Evolutionary conservation across 1,140 invertebrate genomes (phyloP), one percentile per base, ranked within the genome.

Genomic region (Holcopasites calliopsidis): DNA sequence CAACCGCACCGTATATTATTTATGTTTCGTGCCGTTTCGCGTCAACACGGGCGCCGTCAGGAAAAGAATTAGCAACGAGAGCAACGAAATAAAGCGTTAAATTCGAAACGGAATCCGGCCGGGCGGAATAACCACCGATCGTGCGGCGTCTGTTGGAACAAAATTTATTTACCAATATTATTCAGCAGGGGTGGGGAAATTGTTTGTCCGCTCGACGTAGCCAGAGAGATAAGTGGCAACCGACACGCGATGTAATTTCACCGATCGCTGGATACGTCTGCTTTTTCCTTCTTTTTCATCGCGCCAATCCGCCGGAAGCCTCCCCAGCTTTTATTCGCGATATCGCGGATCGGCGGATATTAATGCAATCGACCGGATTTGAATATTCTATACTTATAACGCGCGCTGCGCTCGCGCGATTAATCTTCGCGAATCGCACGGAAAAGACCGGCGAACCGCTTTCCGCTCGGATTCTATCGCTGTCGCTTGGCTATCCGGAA

Each of bases 321-420:
- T 54, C 35, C 23, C 58, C 13, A 42, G 58, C 47, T 72, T 54
- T 72, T 54, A 64, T 72, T 52, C 70, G 49, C 60, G 70, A 65
- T 62, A 65, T 73, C 3, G 60, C 49, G 23, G 60, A 73, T 73
- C 70, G 70, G 16, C n/a, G n/a, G 38, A 73, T 60, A 73, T 73
- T 64, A 72, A 72, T 35, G 47, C 58, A 33, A 21, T 11, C 16
- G 33, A 26, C 13, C 13, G 70, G 58, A 72, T 72, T 72, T 54
- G 64, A 64, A 73, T 73, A 64, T 64, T 73, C 64, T 52, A 64
- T 16, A 64, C 8, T 18, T 52, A 23, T 64, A 52, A 64, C 38
- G 40, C 13, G 21, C 7, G n/a, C 4, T 0, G n/a, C 0, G 42
- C 42, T 13, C 8, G 42, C 7, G 35, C 26, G 52, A 54, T 11